Percentiles rank a stretch among this genome's conserved stretches.
phyloP scores from a whole-genome alignment of 2,113 vertebrate species.

The Cinclus cinclus region DNA sequence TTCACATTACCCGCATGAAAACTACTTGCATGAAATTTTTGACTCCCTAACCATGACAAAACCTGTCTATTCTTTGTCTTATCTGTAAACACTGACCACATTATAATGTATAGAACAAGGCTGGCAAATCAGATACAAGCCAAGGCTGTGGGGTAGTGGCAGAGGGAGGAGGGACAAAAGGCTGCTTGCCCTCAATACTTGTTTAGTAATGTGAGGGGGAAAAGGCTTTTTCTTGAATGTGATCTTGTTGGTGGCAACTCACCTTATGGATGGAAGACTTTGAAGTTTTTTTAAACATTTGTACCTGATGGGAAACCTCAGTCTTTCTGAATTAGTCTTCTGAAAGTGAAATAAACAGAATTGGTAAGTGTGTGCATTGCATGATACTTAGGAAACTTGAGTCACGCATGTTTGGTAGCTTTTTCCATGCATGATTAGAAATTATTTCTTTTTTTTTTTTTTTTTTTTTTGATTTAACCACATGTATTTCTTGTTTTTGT shows the following conservation, averaged over 20 bases:
- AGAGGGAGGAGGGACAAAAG: background rate
- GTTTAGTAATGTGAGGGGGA: background rate
- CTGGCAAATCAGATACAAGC: background rate
- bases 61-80: background rate
- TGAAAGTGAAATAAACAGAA: background rate
- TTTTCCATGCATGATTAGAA: slow-evolving; percentile 42
- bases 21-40: background rate
- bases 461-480: slow-evolving; percentile 73
- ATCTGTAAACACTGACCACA: background rate
- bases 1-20: background rate
- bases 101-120: background rate
- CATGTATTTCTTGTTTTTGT: slow-evolving; percentile 68
- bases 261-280: background rate
- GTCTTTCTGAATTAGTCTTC: background rate
- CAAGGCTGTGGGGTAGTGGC: rapidly evolving
- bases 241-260: background rate
- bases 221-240: background rate
- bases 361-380: background rate
- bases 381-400: slow-evolving; percentile 13
- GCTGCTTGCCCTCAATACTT: background rate
- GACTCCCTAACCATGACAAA: background rate
- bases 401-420: slow-evolving; percentile 42
- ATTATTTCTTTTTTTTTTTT: background rate
- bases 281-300: background rate
- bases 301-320: background rate